Percentiles rank a stretch among this genome's conserved stretches.
Evolutionary conservation across 2,888 invertebrate species (phyloP).

Genomic region (Miltochrista miniata): DNA sequence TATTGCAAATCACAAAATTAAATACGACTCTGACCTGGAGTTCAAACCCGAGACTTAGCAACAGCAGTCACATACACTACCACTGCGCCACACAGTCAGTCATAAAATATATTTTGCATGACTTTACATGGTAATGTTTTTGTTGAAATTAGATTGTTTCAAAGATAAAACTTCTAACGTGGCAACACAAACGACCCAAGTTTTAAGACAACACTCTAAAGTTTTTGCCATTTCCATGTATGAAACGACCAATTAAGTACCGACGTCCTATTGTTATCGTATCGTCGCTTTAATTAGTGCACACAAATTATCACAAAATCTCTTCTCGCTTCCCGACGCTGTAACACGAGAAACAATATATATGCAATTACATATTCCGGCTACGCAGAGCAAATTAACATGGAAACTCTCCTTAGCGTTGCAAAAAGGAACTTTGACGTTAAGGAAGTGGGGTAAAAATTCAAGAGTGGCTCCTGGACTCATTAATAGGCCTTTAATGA

Average conservation of each 20-base stretch:
- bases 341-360: slow-evolving; percentile 71
- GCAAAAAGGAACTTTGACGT: slow-evolving; percentile 79
- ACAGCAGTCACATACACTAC: too few relatives aligned
- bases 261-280: slow-evolving; percentile 55
- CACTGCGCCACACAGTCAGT: too few relatives aligned
- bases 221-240: slow-evolving; percentile 13
- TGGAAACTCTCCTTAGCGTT: slow-evolving; percentile 76
- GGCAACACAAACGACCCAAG: slow-evolving; percentile 1
- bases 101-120: too few relatives aligned
- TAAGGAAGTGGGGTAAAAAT: slow-evolving; percentile 72
- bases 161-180: slow-evolving; percentile 2
- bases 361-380: slow-evolving; percentile 77
- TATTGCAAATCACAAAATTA: too few relatives aligned
- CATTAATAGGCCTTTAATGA: slow-evolving; percentile 75
- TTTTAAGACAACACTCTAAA: slow-evolving; percentile 9
- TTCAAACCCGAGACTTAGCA: too few relatives aligned
- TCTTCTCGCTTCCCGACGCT: too few relatives aligned
- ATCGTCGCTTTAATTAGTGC: slow-evolving; percentile 60
- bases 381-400: slow-evolving; percentile 73
- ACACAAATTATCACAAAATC: slow-evolving; percentile 52
- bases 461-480: slow-evolving; percentile 67
- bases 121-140: too few relatives aligned
- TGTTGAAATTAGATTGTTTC: background rate
- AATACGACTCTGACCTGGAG: too few relatives aligned
- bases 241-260: slow-evolving; percentile 48